Evolutionary conservation across 2,888 invertebrate genomes (phyloP), one percentile per base, ranked within the genome.

Genomic region (Tortrix viridana): DNA sequence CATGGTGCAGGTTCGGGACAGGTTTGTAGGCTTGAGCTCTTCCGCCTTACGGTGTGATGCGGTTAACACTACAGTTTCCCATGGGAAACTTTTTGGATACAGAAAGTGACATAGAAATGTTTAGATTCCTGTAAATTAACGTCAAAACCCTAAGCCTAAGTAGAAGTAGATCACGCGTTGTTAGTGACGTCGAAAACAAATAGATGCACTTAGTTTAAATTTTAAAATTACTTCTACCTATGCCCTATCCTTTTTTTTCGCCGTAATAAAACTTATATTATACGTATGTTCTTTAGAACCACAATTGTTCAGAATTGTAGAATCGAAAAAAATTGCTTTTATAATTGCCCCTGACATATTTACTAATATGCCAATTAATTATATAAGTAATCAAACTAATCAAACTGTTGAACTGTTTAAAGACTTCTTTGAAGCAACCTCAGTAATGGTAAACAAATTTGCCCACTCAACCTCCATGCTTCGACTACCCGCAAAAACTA

Each of bases 401-500:
- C 12, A 32, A 32, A 32, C 9, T n/a, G n/a, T n/a, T 47, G 22
- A 22, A n/a, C 22, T 7, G 12, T 26, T 18, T 44, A 18, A 12
- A 7, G 0, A 3, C 9, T 44, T 44, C 44, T 44, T 44, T 44
- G 52, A 9, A 56, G 38, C 44, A 56, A 50, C 56, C 60, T 60
- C 60, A 26, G 37, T 47, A 52, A 59, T 20, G 37, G 54, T 41
- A 60, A 54, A 53, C 60, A 38, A 41, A 55, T 19, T 5, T 26
- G 57, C 32, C 58, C 50, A 50, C 50, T 43, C 49, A 47, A 47
- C 60, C 60, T 60, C 48, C 14, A 52, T 20, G 14, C 26, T 43
- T n/a, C 54, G 48, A 49, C 46, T 57, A 50, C 50, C 46, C 19
- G 56, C 50, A 62, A 57, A 62, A 62, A 57, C 46, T 5, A 16